Evolutionary conservation across 1,140 invertebrate species (phyloP), one percentile per base, ranked within the genome.

Genomic region (Popillia japonica): DNA sequence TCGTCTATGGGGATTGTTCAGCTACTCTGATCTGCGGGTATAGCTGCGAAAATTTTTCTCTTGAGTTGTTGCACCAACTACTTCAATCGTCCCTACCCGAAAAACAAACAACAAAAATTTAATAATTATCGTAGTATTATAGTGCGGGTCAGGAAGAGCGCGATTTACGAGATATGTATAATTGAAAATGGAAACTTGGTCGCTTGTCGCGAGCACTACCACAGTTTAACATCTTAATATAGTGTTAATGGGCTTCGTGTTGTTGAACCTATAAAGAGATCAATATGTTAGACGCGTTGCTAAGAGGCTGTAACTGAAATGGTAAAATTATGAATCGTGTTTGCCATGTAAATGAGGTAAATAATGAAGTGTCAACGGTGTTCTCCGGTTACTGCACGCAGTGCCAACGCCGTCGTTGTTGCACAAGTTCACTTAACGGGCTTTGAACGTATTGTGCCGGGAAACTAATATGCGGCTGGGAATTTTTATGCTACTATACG

Each of bases 111-210:
- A 68, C 22, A 68, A 27, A 68, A 68, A 48, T 11, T 68, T 68
- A 68, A 68, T 68, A 74, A 74, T 74, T 74, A 74, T 8, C 72
- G 41, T 10, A 41, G 40, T 17, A 17, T 14, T 20, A 9, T 7
- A 44, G 6, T 42, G 22, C 17, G 22, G 40, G 34, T 22, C 34
- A 9, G 72, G 72, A 0, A 10, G 14, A 74, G 41, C 34, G 41
- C 34, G 72, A 74, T 74, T 74, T 74, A 74, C 72, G 41, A 40
- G 72, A 40, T 22, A 20, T 74, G 41, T 74, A 74, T 74, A 74
- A 74, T 74, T 74, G 72, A 44, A 74, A 74, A 42, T 41, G 72
- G 72, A 41, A 74, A 74, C 72, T 74, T 74, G 34, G 72, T 74
- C 6, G 34, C 34, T 42, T 40, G 14, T 68, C 22, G 22, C 61